Base-by-base conservation (phyloP, 2,797 vertebrate species). In the Buceros bicornis region DNA sequence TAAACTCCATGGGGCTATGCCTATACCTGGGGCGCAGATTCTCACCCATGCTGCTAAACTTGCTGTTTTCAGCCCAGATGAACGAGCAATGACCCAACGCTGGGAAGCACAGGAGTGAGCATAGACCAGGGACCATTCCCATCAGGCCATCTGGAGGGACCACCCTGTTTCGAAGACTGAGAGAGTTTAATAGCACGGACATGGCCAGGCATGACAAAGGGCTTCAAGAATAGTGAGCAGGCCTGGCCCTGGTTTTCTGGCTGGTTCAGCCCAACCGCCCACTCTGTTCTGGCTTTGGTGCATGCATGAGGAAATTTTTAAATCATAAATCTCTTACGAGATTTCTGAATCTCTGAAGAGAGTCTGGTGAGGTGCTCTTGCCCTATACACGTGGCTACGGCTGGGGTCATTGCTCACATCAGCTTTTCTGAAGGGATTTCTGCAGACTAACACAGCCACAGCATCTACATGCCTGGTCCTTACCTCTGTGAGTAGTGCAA, bases 221-320 rank as follows among this genome's bases (percentile, higher is more conserved):
- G 11, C 48, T 25, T 48, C n/a, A 42, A 25, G 21, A 22, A 40
- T 66, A 35, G 10, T 8, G 18, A 80, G 22, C 17, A 24, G 31
- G 9, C 5, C n/a, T 50, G 18, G 10, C 11, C 21, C 13, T 72
- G 51, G 0, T 47, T 76, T 26, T 67, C 42, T 28, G 11, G 13
- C 45, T 29, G 17, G 16, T 16, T 67, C 13, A 69, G 48, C 71
- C 53, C 35, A 57, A 1, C 6, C 76, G 37, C 17, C 24, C 8
- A 16, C 26, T 47, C 37, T 28, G 15, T 53, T 37, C 57, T 79
- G 66, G 43, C 28, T 61, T 88, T 73, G 58, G 17, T 57, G 13
- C 7, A 8, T 35, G 12, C 33, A 58, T 0, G 0, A 51, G 22
- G 33, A 2, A 14, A 2, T 29, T 50, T 67, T 58, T 11, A 67